Evolutionary conservation across 2,888 invertebrate genomes (phyloP).

Genomic region (Heliconius cydno): DNA sequence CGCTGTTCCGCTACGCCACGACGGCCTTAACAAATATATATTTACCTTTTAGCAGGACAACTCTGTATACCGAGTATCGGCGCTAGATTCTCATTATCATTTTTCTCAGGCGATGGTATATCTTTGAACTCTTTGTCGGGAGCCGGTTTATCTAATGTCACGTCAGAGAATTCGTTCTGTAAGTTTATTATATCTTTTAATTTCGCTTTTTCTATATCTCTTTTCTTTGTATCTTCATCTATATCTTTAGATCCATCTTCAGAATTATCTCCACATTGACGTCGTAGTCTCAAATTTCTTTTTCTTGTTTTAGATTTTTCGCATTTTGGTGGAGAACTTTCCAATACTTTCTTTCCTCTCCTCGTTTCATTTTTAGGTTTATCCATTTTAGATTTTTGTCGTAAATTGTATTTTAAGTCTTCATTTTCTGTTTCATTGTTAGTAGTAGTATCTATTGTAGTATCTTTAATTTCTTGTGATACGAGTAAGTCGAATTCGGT

Average conservation of each 20-base stretch:
- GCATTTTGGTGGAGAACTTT: conserved; percentile 55
- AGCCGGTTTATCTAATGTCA: conserved; percentile 67
- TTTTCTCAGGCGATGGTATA: conserved; percentile 66
- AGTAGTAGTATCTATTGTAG: conserved; percentile 28
- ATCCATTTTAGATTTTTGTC: conserved; percentile 52
- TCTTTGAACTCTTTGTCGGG: conserved; percentile 60
- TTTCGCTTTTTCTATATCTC: conserved; percentile 48
- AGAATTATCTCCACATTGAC: conserved; percentile 54
- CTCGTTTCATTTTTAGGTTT: conserved; percentile 45
- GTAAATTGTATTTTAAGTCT: conserved; percentile 64
- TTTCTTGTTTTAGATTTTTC: conserved; percentile 56
- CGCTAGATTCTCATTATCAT: conserved; percentile 63
- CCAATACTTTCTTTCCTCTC: conserved; percentile 48
- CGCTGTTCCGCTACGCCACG: not conserved
- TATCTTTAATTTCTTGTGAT: conserved; percentile 52
- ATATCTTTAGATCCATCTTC: conserved; percentile 45
- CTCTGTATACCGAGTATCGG: conserved; percentile 65
- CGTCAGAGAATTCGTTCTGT: conserved; percentile 71
- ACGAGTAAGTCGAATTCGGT: conserved; percentile 72
- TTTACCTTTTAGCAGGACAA: conserved; percentile 74
- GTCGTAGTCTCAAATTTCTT: conserved; percentile 62
- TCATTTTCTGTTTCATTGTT: conserved; percentile 43
- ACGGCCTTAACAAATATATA: not conserved
- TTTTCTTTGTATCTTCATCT: not conserved
- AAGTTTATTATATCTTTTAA: conserved; percentile 73